phyloP scores from a whole-genome alignment of 2,888 invertebrate species.

The Drosophila hamatofila region DNA sequence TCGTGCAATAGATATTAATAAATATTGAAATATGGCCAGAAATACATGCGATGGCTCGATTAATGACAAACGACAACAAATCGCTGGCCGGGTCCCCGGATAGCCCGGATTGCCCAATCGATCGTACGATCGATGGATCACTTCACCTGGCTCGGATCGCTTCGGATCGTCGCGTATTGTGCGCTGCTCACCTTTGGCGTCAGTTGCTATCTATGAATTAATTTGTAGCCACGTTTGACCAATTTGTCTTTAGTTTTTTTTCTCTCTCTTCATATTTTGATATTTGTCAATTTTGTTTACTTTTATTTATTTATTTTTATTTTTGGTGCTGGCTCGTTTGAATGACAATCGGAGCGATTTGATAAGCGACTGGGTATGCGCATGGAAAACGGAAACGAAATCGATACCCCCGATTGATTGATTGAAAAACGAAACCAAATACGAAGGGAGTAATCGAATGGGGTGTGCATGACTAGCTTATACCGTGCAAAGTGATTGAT shows the following conservation, averaged over 20 bases:
- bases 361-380: conserved; percentile 42
- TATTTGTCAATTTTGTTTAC: background rate
- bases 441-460: background rate
- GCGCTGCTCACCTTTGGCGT: conserved; percentile 57
- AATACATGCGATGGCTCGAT: conserved; percentile 43
- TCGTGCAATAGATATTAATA: conserved; percentile 64
- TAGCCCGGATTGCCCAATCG: conserved; percentile 56
- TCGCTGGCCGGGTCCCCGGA: conserved; percentile 52
- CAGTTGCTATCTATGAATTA: conserved; percentile 47
- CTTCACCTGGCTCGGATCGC: conserved; percentile 33
- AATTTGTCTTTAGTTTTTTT: conserved; percentile 47
- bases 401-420: conserved; percentile 9
- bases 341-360: conserved; percentile 51
- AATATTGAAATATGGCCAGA: conserved; percentile 53
- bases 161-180: conserved; percentile 43
- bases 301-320: background rate
- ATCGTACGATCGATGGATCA: conserved; percentile 36
- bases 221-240: conserved; percentile 57
- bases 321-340: conserved; percentile 35
- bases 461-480: background rate
- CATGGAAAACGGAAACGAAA: conserved; percentile 32
- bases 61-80: conserved; percentile 72
- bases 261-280: background rate
- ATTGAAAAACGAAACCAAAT: conserved; percentile 36
- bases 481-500: background rate